Conservation (phyloP, 2,797 vertebrate genomes). For the Falco columbarius region DNA sequence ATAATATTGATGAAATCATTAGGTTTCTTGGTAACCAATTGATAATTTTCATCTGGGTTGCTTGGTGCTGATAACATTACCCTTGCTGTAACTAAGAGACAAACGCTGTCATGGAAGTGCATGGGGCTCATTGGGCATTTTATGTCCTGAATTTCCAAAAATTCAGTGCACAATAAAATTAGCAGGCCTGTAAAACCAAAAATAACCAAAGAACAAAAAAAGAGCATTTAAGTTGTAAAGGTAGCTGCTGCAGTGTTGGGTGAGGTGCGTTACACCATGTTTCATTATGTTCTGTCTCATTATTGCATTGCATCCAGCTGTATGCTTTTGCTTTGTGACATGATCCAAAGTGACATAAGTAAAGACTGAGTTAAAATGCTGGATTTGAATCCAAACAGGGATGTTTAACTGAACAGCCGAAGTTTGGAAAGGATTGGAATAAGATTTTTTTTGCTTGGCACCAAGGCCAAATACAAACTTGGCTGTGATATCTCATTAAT, state of each 20-base stretch:
- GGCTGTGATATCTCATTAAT: neutral
- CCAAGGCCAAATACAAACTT: neutral
- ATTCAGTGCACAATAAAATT: neutral
- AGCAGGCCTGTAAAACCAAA: neutral
- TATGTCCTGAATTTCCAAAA: slow-evolving; percentile 19
- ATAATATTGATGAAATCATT: slow-evolving; percentile 66
- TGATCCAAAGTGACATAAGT: slow-evolving; percentile 19
- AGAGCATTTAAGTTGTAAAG: neutral
- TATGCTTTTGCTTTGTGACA: neutral
- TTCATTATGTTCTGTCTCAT: neutral
- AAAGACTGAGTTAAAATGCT: neutral
- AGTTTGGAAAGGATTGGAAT: neutral
- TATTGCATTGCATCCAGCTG: neutral
- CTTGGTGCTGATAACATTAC: slow-evolving; percentile 48
- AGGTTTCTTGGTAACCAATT: slow-evolving; percentile 63
- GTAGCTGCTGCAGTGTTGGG: neutral
- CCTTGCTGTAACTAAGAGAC: slow-evolving; percentile 72
- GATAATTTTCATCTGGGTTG: slow-evolving; percentile 59
- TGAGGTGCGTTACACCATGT: neutral
- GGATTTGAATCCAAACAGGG: neutral
- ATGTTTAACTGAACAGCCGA: neutral
- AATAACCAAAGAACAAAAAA: neutral
- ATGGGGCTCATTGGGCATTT: slow-evolving; percentile 28
- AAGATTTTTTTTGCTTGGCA: neutral
- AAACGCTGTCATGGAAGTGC: slow-evolving; percentile 20